Conservation (phyloP, 2,888 invertebrate genomes). For the Lochmaea capreae region DNA sequence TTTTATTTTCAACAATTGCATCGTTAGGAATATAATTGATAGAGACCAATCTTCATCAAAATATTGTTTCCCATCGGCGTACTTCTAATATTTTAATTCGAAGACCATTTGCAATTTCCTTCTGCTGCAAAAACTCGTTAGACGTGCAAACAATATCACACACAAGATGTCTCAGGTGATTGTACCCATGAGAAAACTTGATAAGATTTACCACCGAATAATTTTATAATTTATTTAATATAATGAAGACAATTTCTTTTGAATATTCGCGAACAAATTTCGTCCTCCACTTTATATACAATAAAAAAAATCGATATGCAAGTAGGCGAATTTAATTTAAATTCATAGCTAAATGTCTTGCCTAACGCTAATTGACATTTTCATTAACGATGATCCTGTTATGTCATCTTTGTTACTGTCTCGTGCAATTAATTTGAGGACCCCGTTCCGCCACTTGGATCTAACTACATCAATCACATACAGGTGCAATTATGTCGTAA, state of each 20-base stretch:
- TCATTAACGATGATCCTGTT: slow-evolving; percentile 9
- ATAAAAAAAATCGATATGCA: neutral
- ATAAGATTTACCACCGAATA: too few relatives aligned
- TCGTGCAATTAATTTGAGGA: slow-evolving; percentile 2
- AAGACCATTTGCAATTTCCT: too few relatives aligned
- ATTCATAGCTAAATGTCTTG: neutral
- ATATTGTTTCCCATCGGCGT: neutral
- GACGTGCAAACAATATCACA: too few relatives aligned
- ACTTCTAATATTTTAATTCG: too few relatives aligned
- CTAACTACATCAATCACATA: neutral
- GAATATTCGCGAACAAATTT: neutral
- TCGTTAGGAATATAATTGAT: neutral
- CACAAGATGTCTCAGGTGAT: too few relatives aligned
- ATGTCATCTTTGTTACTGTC: neutral
- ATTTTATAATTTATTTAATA: too few relatives aligned
- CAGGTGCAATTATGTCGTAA: neutral
- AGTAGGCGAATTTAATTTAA: neutral
- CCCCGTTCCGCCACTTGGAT: neutral
- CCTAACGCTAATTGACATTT: slow-evolving; percentile 2
- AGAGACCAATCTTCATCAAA: neutral
- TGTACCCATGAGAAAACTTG: too few relatives aligned
- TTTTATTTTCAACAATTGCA: neutral
- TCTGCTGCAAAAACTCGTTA: too few relatives aligned
- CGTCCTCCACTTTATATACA: neutral
- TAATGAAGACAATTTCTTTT: too few relatives aligned